Conservation (phyloP, 2,113 vertebrate species). For the Erythrocercus mccallii region DNA sequence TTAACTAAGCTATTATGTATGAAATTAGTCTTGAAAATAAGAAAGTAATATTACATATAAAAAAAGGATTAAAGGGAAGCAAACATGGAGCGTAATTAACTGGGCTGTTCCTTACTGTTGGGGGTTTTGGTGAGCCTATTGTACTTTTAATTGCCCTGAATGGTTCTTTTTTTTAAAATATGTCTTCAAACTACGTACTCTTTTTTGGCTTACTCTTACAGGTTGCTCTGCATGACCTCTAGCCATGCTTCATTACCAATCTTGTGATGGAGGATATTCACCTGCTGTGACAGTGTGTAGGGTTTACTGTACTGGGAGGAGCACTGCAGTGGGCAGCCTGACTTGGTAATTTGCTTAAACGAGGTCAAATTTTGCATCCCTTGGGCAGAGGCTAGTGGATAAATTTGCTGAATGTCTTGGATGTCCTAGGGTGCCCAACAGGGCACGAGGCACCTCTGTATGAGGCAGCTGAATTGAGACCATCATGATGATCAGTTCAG, state of each 20-base stretch:
- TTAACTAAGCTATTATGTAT: conserved; percentile 24
- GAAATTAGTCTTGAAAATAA: conserved; percentile 2
- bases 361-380: not conserved
- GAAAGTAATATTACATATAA: not conserved
- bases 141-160: not conserved
- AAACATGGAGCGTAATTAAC: not conserved
- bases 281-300: not conserved
- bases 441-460: not conserved
- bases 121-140: not conserved
- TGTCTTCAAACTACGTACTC: not conserved
- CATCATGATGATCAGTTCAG: not conserved
- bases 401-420: not conserved
- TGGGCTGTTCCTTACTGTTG: not conserved
- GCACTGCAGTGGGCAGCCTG: not conserved
- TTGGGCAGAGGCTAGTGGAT: not conserved
- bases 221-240: not conserved
- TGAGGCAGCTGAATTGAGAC: not conserved
- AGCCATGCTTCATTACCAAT: not conserved
- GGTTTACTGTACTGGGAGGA: not conserved
- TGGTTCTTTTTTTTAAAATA: not conserved
- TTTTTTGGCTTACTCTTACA: not conserved
- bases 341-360: not conserved
- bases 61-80: not conserved
- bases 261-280: not conserved
- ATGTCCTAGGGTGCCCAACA: not conserved